These are phyloP conservation scores for Choristoneura fumiferana DNA, from an alignment of 1,140 invertebrate species.

Conservation along the genomic window DNA sequence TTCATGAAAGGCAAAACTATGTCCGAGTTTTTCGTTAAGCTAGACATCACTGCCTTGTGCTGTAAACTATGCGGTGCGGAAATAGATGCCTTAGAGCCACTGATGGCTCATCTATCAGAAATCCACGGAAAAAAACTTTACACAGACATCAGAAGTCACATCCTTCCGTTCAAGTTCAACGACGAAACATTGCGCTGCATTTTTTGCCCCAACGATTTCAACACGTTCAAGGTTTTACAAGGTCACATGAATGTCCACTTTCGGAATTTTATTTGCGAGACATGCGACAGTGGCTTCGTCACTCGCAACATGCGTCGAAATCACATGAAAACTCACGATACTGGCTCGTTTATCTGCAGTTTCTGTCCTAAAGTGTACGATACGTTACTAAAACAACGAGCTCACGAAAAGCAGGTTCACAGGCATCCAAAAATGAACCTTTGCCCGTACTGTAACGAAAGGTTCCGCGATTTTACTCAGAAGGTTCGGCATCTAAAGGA, in stretches of 20 bases:
- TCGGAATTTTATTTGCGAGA: slow-evolving; percentile 38
- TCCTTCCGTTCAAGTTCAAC: slow-evolving; percentile 18
- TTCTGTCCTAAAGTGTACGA: slow-evolving; percentile 26
- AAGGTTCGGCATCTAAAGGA: slow-evolving; percentile 30
- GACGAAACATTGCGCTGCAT: slow-evolving; percentile 15
- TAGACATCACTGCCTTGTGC: slow-evolving; percentile 38
- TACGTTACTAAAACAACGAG: not conserved
- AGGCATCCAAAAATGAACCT: slow-evolving; percentile 2
- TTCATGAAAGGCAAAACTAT: slow-evolving; percentile 14
- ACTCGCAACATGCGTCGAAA: slow-evolving; percentile 10
- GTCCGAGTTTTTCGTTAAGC: slow-evolving; percentile 6
- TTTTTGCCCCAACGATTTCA: slow-evolving; percentile 35
- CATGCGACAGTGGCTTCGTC: slow-evolving; percentile 35
- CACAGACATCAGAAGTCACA: not conserved
- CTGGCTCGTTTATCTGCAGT: slow-evolving; percentile 24
- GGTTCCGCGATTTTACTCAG: slow-evolving; percentile 25
- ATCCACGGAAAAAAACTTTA: slow-evolving; percentile 24
- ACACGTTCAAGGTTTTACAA: slow-evolving; percentile 39
- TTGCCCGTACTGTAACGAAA: slow-evolving; percentile 31
- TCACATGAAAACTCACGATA: slow-evolving; percentile 20
- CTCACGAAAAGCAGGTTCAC: slow-evolving; percentile 12
- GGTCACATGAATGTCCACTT: slow-evolving; percentile 36
- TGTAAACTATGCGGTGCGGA: slow-evolving; percentile 34
- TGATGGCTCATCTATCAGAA: slow-evolving; percentile 36
- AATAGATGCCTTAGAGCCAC: slow-evolving; percentile 25